These are phyloP conservation scores for Nasua narica DNA, from an alignment of 2,797 vertebrate genomes.

Conservation along the genomic window DNA sequence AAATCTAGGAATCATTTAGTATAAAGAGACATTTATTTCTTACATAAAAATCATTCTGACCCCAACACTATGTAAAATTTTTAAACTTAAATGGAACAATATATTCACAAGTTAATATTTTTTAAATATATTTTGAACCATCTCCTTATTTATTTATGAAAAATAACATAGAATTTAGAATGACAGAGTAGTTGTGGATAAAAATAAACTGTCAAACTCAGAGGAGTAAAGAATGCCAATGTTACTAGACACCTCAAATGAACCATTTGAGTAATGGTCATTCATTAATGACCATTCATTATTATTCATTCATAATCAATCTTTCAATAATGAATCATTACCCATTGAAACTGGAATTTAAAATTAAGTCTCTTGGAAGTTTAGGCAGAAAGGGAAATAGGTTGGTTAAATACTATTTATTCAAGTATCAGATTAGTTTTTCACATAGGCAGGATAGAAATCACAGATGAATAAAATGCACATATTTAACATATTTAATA, in stretches of 20 bases:
- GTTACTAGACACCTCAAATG: neutral
- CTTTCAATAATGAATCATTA: too few relatives aligned
- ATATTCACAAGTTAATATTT: neutral
- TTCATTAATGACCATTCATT: too few relatives aligned
- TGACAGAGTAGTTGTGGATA: neutral
- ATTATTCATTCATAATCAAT: too few relatives aligned
- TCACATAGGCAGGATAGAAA: neutral
- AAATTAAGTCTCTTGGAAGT: neutral
- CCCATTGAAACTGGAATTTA: neutral
- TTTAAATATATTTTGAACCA: neutral
- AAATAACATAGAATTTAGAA: neutral
- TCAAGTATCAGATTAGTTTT: neutral
- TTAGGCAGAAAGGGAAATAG: neutral
- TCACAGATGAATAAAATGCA: neutral
- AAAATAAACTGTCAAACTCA: neutral
- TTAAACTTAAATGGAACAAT: slow-evolving; percentile 12
- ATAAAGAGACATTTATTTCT: slow-evolving; percentile 12
- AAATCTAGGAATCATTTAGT: neutral
- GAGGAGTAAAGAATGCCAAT: neutral
- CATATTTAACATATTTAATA: neutral
- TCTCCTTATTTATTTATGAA: neutral
- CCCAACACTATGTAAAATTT: neutral
- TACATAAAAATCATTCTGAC: neutral
- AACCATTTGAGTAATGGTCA: too few relatives aligned
- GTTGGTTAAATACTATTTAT: neutral